Base-by-base conservation (phyloP, 2,113 vertebrate genomes). In the Aphelocoma coerulescens region DNA sequence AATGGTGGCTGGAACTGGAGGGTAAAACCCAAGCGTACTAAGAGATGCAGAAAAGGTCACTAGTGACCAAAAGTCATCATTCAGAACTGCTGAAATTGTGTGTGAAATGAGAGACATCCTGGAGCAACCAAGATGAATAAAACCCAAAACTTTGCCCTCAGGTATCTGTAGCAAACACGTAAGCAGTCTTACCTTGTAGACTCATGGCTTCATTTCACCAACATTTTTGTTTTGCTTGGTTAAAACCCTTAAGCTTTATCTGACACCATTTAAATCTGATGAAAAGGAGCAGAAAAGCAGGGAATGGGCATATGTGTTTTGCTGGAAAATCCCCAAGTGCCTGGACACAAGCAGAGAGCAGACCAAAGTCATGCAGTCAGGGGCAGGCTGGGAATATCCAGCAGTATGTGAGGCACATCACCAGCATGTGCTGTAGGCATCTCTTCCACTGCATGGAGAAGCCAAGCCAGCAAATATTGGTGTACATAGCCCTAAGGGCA, bases 171-270 rank as follows among this genome's bases (percentile, higher is more conserved):
- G 33, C n/a, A 86, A 95, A 59, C 35, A 86, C 0, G 0, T 59
- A 41, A 16, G 58, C 0, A 0, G 8, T 81, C 67, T 48, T 66
- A 37, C 71, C n/a, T 69, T 19, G 15, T 49, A 67, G n/a, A 52
- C 16, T 37, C 33, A 21, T 21, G 20, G 33, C 48, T 92, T 82
- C 37, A 43, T 93, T 94, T 95, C 52, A 49, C 61, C 62, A 72
- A 81, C 3, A 0, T 32, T 93, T 93, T 62, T 92, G 80, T 78
- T 95, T 95, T 89, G 48, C 69, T 81, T 7, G 1, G 22, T 57
- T 92, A 63, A 86, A 95, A 75, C 39, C 16, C 48, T 83, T 88
- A 88, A 90, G 39, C 33, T 83, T 94, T 88, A 95, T 26, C 65
- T 81, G 79, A 21, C 68, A 95, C 15, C 44, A 32, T 61, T 91